Conservation (phyloP, 2,113 vertebrate genomes). For the Myrmecobius fasciatus region DNA sequence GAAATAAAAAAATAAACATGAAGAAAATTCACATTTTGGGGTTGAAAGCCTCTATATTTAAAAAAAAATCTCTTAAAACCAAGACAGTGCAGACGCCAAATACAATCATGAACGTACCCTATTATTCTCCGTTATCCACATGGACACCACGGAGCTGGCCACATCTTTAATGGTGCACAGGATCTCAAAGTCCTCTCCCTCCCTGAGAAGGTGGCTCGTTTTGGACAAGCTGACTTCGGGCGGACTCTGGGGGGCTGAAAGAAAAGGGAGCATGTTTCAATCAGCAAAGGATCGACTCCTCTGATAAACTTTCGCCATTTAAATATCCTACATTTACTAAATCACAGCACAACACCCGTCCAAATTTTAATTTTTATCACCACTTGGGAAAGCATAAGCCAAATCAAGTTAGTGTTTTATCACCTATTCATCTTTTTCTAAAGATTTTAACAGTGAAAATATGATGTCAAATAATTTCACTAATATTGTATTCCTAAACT, state of each 20-base stretch:
- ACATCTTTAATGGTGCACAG: slow-evolving; percentile 91
- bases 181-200: slow-evolving; percentile 89
- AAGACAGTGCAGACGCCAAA: neutral
- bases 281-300: neutral
- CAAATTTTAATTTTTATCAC: neutral
- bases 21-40: neutral
- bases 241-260: slow-evolving; percentile 88
- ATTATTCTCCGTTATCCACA: slow-evolving; percentile 86
- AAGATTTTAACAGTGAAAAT: slow-evolving; percentile 14
- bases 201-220: slow-evolving; percentile 86
- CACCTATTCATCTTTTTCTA: neutral
- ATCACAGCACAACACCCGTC: neutral
- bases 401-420: neutral
- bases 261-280: slow-evolving; percentile 52
- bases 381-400: slow-evolving; percentile 32
- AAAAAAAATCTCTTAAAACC: neutral
- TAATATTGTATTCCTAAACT: too few relatives aligned
- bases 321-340: neutral
- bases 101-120: slow-evolving; percentile 85
- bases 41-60: neutral
- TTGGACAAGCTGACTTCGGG: slow-evolving; percentile 89
- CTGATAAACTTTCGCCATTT: neutral
- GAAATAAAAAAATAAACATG: neutral
- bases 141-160: slow-evolving; percentile 88
- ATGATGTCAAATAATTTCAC: slow-evolving; percentile 7